phyloP scores from a whole-genome alignment of 2,888 invertebrate genomes.

The Oligia fasciuncula region DNA sequence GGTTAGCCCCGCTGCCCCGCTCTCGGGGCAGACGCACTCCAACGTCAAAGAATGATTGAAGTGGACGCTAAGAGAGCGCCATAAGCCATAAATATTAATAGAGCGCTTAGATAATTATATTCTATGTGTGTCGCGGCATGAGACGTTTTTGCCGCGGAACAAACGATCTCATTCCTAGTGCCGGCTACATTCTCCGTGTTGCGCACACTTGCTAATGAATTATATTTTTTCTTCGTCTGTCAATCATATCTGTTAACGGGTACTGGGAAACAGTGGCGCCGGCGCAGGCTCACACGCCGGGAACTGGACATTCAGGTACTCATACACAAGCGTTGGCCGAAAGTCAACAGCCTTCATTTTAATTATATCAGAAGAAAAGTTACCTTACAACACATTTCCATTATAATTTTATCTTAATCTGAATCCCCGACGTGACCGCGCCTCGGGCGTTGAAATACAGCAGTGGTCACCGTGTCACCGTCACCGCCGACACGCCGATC shows the following conservation, averaged over 20 bases:
- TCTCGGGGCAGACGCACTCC: constrained; percentile 30
- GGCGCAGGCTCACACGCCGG: constrained; percentile 41
- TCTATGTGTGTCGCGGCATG: constrained; percentile 61
- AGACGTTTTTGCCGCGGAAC: constrained; percentile 67
- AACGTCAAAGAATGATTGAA: constrained; percentile 56
- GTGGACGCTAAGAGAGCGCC: constrained; percentile 52
- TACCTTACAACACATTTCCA: constrained; percentile 4
- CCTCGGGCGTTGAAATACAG: not conserved
- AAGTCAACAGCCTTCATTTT: not conserved
- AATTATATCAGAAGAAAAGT: constrained; percentile 6
- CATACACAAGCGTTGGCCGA: not conserved
- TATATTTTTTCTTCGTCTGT: constrained; percentile 72
- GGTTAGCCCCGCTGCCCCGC: not conserved
- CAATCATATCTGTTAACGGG: constrained; percentile 72
- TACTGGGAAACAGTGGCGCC: constrained; percentile 64
- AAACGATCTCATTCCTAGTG: constrained; percentile 69
- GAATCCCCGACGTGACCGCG: constrained; percentile 3
- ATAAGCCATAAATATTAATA: constrained; percentile 65
- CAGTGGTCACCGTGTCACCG: constrained; percentile 24
- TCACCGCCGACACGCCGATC: constrained; percentile 13
- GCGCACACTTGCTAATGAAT: constrained; percentile 71
- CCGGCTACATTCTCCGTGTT: constrained; percentile 67
- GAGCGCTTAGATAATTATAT: constrained; percentile 65
- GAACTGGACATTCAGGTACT: constrained; percentile 4
- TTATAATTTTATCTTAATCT: constrained; percentile 21